phyloP scores from a whole-genome alignment of 2,797 vertebrate species.

The Microctenopoma stevenorrisi region DNA sequence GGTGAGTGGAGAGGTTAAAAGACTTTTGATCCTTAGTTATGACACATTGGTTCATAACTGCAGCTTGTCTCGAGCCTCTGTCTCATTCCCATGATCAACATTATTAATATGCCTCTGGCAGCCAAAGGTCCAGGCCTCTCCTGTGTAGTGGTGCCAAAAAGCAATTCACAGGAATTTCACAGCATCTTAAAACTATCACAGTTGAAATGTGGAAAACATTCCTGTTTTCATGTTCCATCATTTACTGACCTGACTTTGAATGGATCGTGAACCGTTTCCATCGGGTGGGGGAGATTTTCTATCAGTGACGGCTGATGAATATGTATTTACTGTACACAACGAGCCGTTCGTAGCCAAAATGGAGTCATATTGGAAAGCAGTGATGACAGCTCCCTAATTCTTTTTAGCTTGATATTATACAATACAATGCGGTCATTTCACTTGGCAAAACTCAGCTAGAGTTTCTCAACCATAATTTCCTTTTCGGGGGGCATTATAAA shows the following conservation, averaged over 20 bases:
- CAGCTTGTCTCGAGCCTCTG: slow-evolving; percentile 69
- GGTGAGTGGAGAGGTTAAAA: slow-evolving; percentile 76
- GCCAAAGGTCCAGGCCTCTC: slow-evolving; percentile 71
- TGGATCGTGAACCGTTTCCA: slow-evolving; percentile 52
- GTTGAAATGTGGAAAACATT: slow-evolving; percentile 74
- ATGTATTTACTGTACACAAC: slow-evolving; percentile 63
- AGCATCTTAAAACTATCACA: slow-evolving; percentile 77
- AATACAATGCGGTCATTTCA: slow-evolving; percentile 46
- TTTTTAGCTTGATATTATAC: slow-evolving; percentile 56
- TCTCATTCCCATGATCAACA: slow-evolving; percentile 80
- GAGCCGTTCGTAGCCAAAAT: slow-evolving; percentile 49
- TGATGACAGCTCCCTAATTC: slow-evolving; percentile 64
- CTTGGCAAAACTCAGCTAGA: slow-evolving; percentile 43
- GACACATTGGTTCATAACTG: slow-evolving; percentile 79
- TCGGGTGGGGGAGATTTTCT: slow-evolving; percentile 36
- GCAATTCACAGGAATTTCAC: slow-evolving; percentile 77
- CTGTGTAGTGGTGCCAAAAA: slow-evolving; percentile 78
- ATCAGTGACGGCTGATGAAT: slow-evolving; percentile 63
- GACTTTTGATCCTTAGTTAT: slow-evolving; percentile 81
- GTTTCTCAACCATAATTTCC: slow-evolving; percentile 44
- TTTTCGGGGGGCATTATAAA: slow-evolving; percentile 40
- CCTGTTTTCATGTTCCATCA: slow-evolving; percentile 70
- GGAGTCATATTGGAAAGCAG: slow-evolving; percentile 51
- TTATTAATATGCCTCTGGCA: slow-evolving; percentile 78
- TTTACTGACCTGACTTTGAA: slow-evolving; percentile 65